Evolutionary conservation across 2,797 vertebrate species (phyloP).

Genomic region (Acestrorhynchus altus): DNA sequence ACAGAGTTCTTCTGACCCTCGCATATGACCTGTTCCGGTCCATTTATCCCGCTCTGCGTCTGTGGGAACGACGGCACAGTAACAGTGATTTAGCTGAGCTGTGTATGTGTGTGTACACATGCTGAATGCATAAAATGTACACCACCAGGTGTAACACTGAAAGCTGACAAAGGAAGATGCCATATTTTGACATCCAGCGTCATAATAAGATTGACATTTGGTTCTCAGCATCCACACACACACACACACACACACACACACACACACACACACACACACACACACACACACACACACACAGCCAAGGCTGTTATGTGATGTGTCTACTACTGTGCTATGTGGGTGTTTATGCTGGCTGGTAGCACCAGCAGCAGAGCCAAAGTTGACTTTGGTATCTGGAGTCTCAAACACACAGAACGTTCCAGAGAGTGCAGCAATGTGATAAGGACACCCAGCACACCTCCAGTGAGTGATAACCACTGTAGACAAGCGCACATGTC

Average conservation of each 20-base stretch:
- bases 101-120: slow-evolving; percentile 1
- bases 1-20: neutral
- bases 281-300: neutral
- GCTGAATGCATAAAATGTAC: neutral
- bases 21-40: slow-evolving; percentile 23
- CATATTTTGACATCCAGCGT: neutral
- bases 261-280: neutral
- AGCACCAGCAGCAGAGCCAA: neutral
- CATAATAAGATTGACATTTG: neutral
- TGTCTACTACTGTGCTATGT: neutral
- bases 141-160: no score
- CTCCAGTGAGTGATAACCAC: slow-evolving; percentile 24
- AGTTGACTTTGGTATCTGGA: slow-evolving; percentile 2
- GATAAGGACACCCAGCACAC: slow-evolving; percentile 16
- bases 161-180: neutral
- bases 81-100: slow-evolving; percentile 5
- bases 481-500: neutral
- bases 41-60: neutral
- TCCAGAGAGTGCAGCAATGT: neutral
- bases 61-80: neutral
- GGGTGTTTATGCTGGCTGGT: neutral
- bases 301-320: neutral
- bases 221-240: no score
- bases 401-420: slow-evolving; percentile 4
- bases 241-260: neutral